phyloP scores from a whole-genome alignment of 2,888 invertebrate species.

The Apotomis capreana region DNA sequence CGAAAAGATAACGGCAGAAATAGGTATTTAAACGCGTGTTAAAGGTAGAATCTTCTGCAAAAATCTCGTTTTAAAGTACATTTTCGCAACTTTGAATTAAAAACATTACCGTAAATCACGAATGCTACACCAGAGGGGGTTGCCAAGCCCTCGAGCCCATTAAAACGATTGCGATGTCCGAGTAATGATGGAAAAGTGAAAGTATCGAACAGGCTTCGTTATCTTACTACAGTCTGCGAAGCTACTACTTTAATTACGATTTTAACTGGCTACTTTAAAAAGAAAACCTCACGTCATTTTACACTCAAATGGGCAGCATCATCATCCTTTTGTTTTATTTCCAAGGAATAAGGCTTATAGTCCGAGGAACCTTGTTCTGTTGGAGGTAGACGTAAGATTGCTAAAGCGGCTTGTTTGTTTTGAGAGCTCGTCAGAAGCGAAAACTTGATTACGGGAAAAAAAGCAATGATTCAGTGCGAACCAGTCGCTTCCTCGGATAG shows the following conservation, averaged over 20 bases:
- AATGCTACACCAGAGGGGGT: slow-evolving; percentile 51
- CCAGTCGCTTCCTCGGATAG: slow-evolving; percentile 71
- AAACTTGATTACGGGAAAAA: slow-evolving; percentile 76
- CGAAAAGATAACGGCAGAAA: no score
- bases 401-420: slow-evolving; percentile 72
- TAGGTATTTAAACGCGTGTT: no score
- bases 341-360: slow-evolving; percentile 45
- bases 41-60: no score
- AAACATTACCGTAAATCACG: slow-evolving; percentile 43
- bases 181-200: slow-evolving; percentile 76
- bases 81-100: slow-evolving; percentile 37
- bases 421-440: slow-evolving; percentile 65
- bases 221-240: slow-evolving; percentile 66
- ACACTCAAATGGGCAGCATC: background rate
- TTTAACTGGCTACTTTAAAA: slow-evolving; percentile 52
- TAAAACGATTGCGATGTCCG: slow-evolving; percentile 52
- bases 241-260: slow-evolving; percentile 70
- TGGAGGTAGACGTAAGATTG: slow-evolving; percentile 53
- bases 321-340: slow-evolving; percentile 16
- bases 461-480: slow-evolving; percentile 67
- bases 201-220: slow-evolving; percentile 67
- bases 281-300: slow-evolving; percentile 22
- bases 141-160: slow-evolving; percentile 50
- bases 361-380: slow-evolving; percentile 41
- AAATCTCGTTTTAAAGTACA: background rate